Percentiles rank a stretch among this genome's conserved stretches.
Evolutionary conservation across 2,797 vertebrate genomes (phyloP).

Genomic region (Sebastes matsubarae): DNA sequence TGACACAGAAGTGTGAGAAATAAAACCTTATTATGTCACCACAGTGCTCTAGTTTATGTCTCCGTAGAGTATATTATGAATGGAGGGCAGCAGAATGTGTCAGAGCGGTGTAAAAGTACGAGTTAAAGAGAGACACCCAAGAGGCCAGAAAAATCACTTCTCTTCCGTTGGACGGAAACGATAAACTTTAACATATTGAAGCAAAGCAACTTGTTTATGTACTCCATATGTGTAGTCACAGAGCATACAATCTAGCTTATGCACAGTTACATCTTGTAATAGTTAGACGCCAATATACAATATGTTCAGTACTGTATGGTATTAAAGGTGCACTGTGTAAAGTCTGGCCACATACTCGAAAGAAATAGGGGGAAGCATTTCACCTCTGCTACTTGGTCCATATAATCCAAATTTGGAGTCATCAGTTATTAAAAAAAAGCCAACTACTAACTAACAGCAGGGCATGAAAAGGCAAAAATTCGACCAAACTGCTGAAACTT

Average conservation of each 20-base stretch:
- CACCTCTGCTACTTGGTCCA: accelerated
- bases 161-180: background rate
- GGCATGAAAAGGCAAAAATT: too few relatives aligned
- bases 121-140: background rate
- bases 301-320: too few relatives aligned
- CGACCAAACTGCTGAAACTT: too few relatives aligned
- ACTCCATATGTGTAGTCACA: background rate
- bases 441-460: too few relatives aligned
- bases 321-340: too few relatives aligned
- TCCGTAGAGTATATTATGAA: background rate
- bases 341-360: accelerated
- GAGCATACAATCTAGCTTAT: background rate
- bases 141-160: background rate
- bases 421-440: too few relatives aligned
- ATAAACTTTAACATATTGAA: background rate
- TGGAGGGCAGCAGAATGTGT: constrained; percentile 7
- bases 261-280: background rate
- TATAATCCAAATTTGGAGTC: too few relatives aligned
- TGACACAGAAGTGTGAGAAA: constrained; percentile 19
- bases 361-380: too few relatives aligned
- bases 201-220: background rate
- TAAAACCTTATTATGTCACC: constrained; percentile 4
- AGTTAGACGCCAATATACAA: too few relatives aligned
- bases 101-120: background rate
- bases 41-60: background rate